phyloP scores from a whole-genome alignment of 2,797 vertebrate genomes.

The Alauda arvensis region DNA sequence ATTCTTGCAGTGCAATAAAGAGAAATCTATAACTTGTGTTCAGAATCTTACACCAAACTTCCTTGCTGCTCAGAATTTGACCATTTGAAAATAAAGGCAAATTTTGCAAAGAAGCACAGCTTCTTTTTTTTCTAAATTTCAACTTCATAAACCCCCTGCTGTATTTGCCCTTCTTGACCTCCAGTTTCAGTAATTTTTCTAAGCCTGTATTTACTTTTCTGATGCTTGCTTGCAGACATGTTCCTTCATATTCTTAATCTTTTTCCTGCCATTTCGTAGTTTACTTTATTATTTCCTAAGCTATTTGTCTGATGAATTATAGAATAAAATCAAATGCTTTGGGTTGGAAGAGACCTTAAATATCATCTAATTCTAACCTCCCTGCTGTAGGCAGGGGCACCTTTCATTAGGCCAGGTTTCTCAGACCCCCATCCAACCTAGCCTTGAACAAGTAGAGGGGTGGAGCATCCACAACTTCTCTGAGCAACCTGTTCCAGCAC shows the following conservation, averaged over 20 bases:
- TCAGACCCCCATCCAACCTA: not conserved
- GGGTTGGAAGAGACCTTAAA: not conserved
- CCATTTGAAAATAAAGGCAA: not conserved
- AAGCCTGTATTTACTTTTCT: not conserved
- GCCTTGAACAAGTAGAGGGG: not conserved
- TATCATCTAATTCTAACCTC: not conserved
- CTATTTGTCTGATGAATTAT: constrained; percentile 21
- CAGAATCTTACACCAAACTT: not conserved
- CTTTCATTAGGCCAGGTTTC: not conserved
- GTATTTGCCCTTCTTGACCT: not conserved
- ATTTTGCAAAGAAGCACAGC: not conserved
- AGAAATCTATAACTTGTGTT: not conserved
- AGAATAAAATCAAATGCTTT: not conserved
- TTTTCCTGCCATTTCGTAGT: constrained; percentile 34
- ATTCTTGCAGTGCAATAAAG: not conserved
- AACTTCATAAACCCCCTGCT: not conserved
- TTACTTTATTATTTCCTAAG: constrained; percentile 30
- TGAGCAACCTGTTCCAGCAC: not conserved
- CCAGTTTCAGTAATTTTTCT: not conserved
- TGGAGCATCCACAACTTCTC: not conserved
- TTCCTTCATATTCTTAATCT: not conserved
- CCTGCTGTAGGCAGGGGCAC: not conserved
- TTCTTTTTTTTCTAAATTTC: not conserved
- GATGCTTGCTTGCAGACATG: not conserved
- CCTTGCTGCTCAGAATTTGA: not conserved